Conservation (phyloP, 2,797 vertebrate species). For the Agapornis canus region DNA sequence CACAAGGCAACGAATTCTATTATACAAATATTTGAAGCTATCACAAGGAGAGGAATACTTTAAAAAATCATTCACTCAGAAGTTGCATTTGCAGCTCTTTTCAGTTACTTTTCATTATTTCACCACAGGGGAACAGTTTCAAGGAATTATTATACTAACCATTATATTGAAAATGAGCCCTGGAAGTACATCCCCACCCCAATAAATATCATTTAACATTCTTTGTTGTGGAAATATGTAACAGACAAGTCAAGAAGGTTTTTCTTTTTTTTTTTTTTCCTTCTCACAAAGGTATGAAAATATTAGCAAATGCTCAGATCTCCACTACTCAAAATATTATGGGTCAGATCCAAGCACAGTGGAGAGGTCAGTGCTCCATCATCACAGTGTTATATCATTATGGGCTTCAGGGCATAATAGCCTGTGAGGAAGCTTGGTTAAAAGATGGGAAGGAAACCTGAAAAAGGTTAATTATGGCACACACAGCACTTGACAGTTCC, state of each 20-base stretch:
- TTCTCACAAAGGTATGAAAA: constrained; percentile 45
- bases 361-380: constrained; percentile 62
- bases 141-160: constrained; percentile 68
- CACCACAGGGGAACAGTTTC: constrained; percentile 49
- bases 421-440: constrained; percentile 50
- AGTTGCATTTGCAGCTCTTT: constrained; percentile 41
- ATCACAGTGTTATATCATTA: constrained; percentile 67
- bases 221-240: constrained; percentile 48
- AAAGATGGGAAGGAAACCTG: constrained; percentile 62
- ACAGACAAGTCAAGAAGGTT: not conserved
- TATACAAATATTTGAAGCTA: constrained; percentile 46
- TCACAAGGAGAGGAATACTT: constrained; percentile 21
- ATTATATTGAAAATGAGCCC: constrained; percentile 63
- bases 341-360: constrained; percentile 51
- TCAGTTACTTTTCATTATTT: constrained; percentile 71
- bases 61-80: constrained; percentile 57
- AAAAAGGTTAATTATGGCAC: constrained; percentile 70
- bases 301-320: constrained; percentile 47
- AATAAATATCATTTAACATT: constrained; percentile 60
- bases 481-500: constrained; percentile 58
- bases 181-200: constrained; percentile 8
- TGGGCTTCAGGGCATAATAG: constrained; percentile 67
- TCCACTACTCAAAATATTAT: constrained; percentile 65
- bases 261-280: not conserved
- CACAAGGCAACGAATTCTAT: constrained; percentile 33